Base-by-base conservation (phyloP, 2,113 vertebrate genomes). In the Paedocypris sp. region DNA sequence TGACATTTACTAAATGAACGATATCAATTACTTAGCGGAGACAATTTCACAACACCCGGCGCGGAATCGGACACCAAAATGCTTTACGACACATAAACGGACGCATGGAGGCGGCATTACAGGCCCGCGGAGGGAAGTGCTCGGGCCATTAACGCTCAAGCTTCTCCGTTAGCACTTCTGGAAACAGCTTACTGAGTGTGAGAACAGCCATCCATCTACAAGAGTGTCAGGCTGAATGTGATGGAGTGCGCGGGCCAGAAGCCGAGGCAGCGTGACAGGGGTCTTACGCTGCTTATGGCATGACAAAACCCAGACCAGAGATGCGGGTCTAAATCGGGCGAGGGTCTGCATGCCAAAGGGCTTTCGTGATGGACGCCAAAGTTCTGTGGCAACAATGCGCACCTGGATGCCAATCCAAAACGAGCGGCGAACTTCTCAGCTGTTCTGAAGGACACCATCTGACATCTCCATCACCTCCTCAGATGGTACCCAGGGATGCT, bases 291-390 rank as follows among this genome's bases (percentile, higher is more conserved):
- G 45, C 13, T 43, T 12, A 41, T 61, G 64, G 73, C 47, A 73
- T 77, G 73, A 20, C 67, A 78, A 68, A 61, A 53, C n/a, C 5
- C 35, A 52, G 28, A 20, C 60, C 20, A 54, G 35, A 15, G 28
- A 46, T 52, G 3, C 57, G 13, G 67, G 59, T 65, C 66, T 41
- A 64, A 68, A 66, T 74, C 52, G 22, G 74, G 76, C 61, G 64
- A 54, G 22, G 58, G 53, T 64, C 54, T 70, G 66, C 20, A 46
- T 66, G 68, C 65, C 67, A 64, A 66, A 51, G 33, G 36, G 41
- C 46, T 60, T 60, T 74, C 2, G 16, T 26, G 36, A 47, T 50
- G 46, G 39, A 48, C 63, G 13, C 15, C 61, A 59, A 8, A 28
- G 9, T 45, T 53, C 51, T 67, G 15, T 15, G 68, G 64, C 64